Evolutionary conservation across 2,113 vertebrate genomes (phyloP), one percentile per base, ranked within the genome.

Genomic region (Tringa solitaria): DNA sequence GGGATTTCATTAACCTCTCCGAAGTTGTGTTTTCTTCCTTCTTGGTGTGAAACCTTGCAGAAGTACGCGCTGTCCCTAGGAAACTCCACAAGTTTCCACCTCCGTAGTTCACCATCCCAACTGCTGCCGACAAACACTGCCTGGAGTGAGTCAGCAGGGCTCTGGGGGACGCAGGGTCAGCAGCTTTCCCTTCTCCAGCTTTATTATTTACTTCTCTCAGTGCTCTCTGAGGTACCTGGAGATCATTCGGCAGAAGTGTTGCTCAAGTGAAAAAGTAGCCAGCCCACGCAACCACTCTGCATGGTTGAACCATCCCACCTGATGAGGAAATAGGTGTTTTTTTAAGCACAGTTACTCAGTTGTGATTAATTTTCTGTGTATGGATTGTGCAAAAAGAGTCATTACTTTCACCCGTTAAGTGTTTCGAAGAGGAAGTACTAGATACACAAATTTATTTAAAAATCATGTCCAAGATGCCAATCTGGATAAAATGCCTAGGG

Each of bases 371-470:
- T 75, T 90, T 87, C 82, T 41, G 10, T 48, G 26, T 41, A 63
- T 9, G 26, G 24, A 88, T 88, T 97, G 68, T 69, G 90, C 50
- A 95, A 90, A 95, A 95, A 26, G 20, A 80, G 35, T 39, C 61
- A 70, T 79, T 86, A 54, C 75, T 82, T 83, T 60, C 17, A 68
- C 48, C 12, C 46, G 22, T 24, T 21, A 54, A 78, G 53, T 61
- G 20, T 91, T 84, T 65, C 63, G 50, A 96, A 84, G 56, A 85
- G 64, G 75, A 95, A 85, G 50, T 82, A 57, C 37, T 72, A 61
- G 68, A 59, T 51, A 45, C 7, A 41, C 1, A 63, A 69, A 59
- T 76, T 74, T 91, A 72, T 68, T 90, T 84, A 0, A 78, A 75
- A 92, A 39, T 28, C 75, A 85, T 73, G 21, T 24, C n/a, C 20